A percentile compares a stretch with the other conserved stretches of the same genome.
phyloP scores from a whole-genome alignment of 2,888 invertebrate genomes.

The Andrena minutula region DNA sequence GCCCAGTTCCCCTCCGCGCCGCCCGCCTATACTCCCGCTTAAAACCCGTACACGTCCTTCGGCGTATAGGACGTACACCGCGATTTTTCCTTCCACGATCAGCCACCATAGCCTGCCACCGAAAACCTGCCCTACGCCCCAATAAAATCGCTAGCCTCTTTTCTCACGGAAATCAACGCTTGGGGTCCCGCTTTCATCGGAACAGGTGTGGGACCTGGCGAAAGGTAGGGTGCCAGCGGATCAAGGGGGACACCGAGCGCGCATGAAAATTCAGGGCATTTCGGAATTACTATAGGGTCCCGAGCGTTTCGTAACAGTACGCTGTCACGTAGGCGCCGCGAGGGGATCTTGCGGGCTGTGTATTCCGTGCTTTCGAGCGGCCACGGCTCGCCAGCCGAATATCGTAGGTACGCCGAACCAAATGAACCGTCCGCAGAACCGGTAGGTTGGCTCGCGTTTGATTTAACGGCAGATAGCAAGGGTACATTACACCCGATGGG shows the following conservation, averaged over 20 bases:
- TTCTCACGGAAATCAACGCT: slow-evolving; percentile 29
- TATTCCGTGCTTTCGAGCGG: no score
- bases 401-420: slow-evolving; percentile 26
- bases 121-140: background rate
- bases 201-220: slow-evolving; percentile 33
- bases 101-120: slow-evolving; percentile 22
- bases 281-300: no score
- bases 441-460: slow-evolving; percentile 59
- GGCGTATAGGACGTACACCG: slow-evolving; percentile 53
- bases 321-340: no score
- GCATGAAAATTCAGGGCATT: no score
- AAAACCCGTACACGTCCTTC: slow-evolving; percentile 66
- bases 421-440: slow-evolving; percentile 48
- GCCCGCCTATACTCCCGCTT: slow-evolving; percentile 40
- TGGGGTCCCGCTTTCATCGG: background rate
- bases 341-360: no score
- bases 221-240: slow-evolving; percentile 22
- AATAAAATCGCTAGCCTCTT: background rate
- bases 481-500: slow-evolving; percentile 60
- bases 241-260: slow-evolving; percentile 14
- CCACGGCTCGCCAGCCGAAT: background rate
- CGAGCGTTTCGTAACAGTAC: no score
- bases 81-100: slow-evolving; percentile 71
- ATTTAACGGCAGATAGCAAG: slow-evolving; percentile 67
- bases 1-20: slow-evolving; percentile 4